Conservation (phyloP, 2,797 vertebrate species). For the Dendrocincla fuliginosa region DNA sequence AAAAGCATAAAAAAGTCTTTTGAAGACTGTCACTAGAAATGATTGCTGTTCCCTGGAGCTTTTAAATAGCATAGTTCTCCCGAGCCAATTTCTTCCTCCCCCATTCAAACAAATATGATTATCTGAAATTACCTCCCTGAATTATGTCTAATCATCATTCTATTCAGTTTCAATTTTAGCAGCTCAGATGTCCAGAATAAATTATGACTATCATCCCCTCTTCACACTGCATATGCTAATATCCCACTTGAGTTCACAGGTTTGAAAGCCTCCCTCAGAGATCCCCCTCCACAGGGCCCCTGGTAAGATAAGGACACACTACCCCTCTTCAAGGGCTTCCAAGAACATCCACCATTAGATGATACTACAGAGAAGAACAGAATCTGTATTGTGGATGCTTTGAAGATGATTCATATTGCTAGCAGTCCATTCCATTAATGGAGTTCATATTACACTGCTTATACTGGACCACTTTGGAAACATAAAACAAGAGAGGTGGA, state of each 20-base stretch:
- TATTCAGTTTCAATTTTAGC: constrained; percentile 54
- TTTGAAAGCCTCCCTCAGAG: neutral
- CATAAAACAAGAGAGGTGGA: neutral
- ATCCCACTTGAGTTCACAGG: neutral
- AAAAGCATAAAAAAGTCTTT: neutral
- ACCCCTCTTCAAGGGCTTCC: neutral
- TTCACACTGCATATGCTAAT: constrained; percentile 26
- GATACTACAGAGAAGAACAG: neutral
- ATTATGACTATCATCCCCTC: neutral
- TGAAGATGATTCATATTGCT: neutral
- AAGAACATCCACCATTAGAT: neutral
- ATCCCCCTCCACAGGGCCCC: neutral
- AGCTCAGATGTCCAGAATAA: constrained; percentile 63
- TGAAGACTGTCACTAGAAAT: neutral
- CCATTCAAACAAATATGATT: constrained; percentile 45
- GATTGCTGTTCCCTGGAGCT: neutral
- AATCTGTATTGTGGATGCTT: neutral
- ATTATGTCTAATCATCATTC: constrained; percentile 53
- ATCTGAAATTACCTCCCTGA: constrained; percentile 59
- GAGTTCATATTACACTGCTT: neutral
- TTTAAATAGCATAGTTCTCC: constrained; percentile 16
- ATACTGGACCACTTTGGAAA: neutral
- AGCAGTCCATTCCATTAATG: neutral
- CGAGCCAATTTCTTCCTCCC: constrained; percentile 34
- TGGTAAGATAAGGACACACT: neutral